Percentiles rank a stretch among this genome's conserved stretches.
These are phyloP conservation scores for Apamea epomidion DNA, from an alignment of 2,888 invertebrate genomes.

Conservation along the genomic window DNA sequence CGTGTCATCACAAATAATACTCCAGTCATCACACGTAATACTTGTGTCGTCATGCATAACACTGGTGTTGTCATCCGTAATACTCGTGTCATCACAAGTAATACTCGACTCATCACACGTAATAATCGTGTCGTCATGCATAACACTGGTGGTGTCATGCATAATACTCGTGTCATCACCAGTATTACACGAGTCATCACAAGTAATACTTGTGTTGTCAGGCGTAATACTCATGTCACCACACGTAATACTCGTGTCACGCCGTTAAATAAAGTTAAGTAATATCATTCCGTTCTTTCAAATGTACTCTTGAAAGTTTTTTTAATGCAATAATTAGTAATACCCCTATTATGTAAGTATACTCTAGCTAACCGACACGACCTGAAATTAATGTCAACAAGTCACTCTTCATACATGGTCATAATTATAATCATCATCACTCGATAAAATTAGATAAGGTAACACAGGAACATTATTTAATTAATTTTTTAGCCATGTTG, in stretches of 20 bases:
- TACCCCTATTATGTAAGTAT: not conserved
- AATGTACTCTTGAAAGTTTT: not conserved
- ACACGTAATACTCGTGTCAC: no score
- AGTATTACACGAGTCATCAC: no score
- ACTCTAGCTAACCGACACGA: not conserved
- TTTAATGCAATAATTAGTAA: not conserved
- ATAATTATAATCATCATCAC: not conserved
- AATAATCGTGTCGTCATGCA: not conserved
- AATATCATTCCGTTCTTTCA: not conserved
- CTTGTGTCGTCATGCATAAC: not conserved
- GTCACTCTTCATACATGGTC: not conserved
- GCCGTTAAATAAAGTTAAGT: not conserved
- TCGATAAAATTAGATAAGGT: not conserved
- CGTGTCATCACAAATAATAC: not conserved
- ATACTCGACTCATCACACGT: no score
- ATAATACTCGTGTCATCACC: not conserved
- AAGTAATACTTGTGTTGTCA: no score
- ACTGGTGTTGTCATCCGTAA: not conserved
- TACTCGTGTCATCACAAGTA: not conserved
- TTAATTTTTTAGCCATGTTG: not conserved
- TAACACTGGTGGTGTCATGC: not conserved
- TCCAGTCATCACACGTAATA: not conserved
- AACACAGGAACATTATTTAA: not conserved
- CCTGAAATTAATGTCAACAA: not conserved
- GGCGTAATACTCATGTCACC: no score